Evolutionary conservation across 2,113 vertebrate genomes (phyloP).

Genomic region (Chloropsis hardwickii): DNA sequence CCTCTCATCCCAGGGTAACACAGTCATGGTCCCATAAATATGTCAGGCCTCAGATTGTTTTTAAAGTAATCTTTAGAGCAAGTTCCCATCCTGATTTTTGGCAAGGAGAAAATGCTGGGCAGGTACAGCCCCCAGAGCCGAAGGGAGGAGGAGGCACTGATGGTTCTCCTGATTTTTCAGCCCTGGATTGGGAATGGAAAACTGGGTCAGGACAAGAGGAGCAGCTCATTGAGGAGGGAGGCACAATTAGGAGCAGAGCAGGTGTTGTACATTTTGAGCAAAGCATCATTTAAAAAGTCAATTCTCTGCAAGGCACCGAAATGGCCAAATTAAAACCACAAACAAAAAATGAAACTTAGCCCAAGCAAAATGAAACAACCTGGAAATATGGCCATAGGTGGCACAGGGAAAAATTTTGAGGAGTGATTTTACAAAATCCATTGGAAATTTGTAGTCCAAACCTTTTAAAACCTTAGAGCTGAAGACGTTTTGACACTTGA

Average conservation of each 20-base stretch:
- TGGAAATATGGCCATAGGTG: rapidly evolving
- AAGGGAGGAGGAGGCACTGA: not conserved
- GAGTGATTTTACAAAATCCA: not conserved
- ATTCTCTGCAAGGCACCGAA: not conserved
- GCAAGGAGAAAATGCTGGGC: not conserved
- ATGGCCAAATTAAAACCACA: not conserved
- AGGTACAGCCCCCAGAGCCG: rapidly evolving
- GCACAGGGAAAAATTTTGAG: not conserved
- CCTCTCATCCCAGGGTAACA: not conserved
- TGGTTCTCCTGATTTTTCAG: not conserved
- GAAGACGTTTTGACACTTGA: not conserved
- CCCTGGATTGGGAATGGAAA: not conserved
- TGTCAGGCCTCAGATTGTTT: not conserved
- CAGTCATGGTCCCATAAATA: not conserved
- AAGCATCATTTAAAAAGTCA: not conserved
- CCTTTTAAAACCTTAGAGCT: not conserved
- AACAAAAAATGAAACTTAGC: not conserved
- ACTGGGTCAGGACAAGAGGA: not conserved
- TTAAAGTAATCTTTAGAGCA: slow-evolving; percentile 1
- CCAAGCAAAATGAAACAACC: rapidly evolving
- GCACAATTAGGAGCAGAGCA: not conserved
- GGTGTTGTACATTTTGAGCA: not conserved
- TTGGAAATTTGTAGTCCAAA: not conserved
- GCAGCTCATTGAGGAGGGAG: not conserved
- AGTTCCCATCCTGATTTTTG: not conserved